Percentiles rank a stretch among this genome's conserved stretches.
These are phyloP conservation scores for Dryoscopus gambensis DNA, from an alignment of 2,113 vertebrate genomes.

Conservation along the genomic window DNA sequence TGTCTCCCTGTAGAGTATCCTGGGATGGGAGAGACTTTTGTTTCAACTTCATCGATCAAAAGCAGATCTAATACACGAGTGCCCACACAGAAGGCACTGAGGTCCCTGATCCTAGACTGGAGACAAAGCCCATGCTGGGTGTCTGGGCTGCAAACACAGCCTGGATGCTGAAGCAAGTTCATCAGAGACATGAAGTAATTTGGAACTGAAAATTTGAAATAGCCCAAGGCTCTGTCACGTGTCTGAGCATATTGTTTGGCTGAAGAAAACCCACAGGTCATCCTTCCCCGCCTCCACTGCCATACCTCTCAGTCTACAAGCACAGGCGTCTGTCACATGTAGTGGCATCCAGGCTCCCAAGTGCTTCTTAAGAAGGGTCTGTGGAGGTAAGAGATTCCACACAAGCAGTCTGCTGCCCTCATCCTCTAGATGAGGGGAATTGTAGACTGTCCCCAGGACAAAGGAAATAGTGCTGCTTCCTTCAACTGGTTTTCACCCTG, in stretches of 20 bases:
- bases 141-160: neutral
- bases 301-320: fast-evolving
- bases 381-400: neutral
- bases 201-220: neutral
- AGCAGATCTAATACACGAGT: neutral
- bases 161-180: neutral
- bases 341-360: neutral
- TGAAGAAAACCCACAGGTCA: neutral
- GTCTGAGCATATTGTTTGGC: neutral
- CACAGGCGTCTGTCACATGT: neutral
- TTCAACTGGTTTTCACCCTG: neutral
- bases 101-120: neutral
- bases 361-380: neutral
- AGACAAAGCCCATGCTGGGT: neutral
- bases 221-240: neutral
- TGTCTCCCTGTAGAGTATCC: neutral
- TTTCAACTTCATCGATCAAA: neutral
- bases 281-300: fast-evolving
- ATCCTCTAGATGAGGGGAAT: neutral
- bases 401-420: neutral
- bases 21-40: neutral
- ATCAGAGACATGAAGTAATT: neutral
- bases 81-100: neutral
- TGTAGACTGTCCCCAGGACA: neutral
- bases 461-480: neutral